Percentiles rank a stretch among this genome's conserved stretches.
phyloP scores from a whole-genome alignment of 2,888 invertebrate genomes.

The Ischnus inquisitorius region DNA sequence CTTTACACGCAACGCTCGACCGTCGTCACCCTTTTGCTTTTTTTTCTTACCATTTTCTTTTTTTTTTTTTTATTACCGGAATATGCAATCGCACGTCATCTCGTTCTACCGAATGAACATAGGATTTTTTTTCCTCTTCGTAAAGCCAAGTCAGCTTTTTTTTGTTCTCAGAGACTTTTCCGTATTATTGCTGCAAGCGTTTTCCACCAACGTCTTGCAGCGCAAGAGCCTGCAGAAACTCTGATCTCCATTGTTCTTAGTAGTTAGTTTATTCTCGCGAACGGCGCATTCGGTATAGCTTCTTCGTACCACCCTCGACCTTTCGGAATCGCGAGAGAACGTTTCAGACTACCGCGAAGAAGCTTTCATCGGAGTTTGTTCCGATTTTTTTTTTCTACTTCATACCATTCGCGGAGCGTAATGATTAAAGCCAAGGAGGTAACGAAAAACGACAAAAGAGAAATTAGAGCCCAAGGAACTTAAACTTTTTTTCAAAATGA shows the following conservation, averaged over 20 bases:
- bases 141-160: background rate
- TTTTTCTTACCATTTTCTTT: background rate
- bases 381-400: conserved; percentile 1
- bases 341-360: background rate
- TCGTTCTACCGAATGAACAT: background rate
- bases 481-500: conserved; percentile 12
- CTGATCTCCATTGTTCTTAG: conserved; percentile 27
- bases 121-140: background rate
- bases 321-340: conserved; percentile 8
- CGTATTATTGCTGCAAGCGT: background rate
- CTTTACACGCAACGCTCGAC: background rate
- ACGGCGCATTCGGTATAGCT: background rate
- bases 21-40: background rate
- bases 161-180: background rate
- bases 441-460: background rate
- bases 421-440: background rate
- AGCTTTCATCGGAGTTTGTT: conserved; percentile 26
- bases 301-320: conserved; percentile 27
- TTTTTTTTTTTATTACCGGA: background rate
- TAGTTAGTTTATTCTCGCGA: conserved; percentile 13
- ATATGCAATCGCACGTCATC: conserved; percentile 17
- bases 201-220: conserved; percentile 9
- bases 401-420: conserved; percentile 23
- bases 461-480: background rate
- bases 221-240: background rate